Evolutionary conservation across 2,797 vertebrate genomes (phyloP).

Genomic region (Neostethus bicornis): DNA sequence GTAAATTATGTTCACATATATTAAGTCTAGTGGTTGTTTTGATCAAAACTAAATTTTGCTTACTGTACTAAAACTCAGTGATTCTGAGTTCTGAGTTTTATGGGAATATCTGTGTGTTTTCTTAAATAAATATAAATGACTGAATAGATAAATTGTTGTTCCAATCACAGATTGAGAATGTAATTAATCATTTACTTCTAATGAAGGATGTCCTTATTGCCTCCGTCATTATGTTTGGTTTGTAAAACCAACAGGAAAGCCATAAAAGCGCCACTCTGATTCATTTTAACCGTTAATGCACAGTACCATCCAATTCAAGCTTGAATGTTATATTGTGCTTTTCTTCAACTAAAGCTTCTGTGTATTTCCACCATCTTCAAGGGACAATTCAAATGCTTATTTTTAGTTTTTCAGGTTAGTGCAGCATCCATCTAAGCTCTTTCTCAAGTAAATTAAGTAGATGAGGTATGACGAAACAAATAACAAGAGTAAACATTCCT

Average conservation of each 20-base stretch:
- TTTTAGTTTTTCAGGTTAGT: slow-evolving; percentile 48
- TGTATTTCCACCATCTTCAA: slow-evolving; percentile 29
- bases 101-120: too few species aligned
- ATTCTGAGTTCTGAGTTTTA: too few species aligned
- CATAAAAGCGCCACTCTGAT: slow-evolving; percentile 5
- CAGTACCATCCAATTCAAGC: slow-evolving; percentile 10
- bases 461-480: slow-evolving; percentile 76
- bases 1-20: too few species aligned
- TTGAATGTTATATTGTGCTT: slow-evolving; percentile 4
- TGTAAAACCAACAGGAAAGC: slow-evolving; percentile 5
- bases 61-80: too few species aligned
- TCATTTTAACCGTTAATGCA: slow-evolving; percentile 3
- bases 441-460: slow-evolving; percentile 60
- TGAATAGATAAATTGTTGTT: background rate
- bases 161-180: background rate
- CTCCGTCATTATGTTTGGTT: background rate
- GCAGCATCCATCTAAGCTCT: slow-evolving; percentile 38
- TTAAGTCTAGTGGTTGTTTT: too few species aligned
- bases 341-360: slow-evolving; percentile 36
- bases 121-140: too few species aligned
- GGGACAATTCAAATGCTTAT: slow-evolving; percentile 34
- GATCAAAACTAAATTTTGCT: too few species aligned
- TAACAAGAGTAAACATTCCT: slow-evolving; percentile 75
- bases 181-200: slow-evolving; percentile 1
- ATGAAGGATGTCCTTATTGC: background rate